A percentile compares a stretch with the other conserved stretches of the same genome.
Conservation (phyloP, 2,113 vertebrate genomes). For the Oxygymnocypris stewartii region DNA sequence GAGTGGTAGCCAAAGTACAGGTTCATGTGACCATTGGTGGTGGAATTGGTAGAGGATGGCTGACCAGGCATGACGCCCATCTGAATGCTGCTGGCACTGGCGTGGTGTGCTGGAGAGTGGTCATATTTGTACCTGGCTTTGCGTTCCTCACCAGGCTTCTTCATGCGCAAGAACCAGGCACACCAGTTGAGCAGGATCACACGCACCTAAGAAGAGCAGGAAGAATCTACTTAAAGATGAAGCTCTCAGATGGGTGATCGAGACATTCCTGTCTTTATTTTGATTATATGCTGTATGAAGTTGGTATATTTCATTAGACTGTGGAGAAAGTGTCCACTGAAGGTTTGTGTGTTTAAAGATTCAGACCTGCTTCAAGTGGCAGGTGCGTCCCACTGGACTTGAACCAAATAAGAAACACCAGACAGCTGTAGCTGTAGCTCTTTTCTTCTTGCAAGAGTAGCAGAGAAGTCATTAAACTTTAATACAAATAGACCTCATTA, state of each 20-base stretch:
- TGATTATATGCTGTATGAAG: conserved; percentile 6
- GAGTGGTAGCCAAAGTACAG: conserved; percentile 78
- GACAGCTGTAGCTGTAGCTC: conserved; percentile 24
- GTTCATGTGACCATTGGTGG: conserved; percentile 79
- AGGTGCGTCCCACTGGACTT: conserved; percentile 30
- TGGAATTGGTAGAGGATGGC: conserved; percentile 54
- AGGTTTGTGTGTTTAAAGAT: conserved; percentile 39
- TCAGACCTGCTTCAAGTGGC: conserved; percentile 16
- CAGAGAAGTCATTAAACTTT: conserved; percentile 42
- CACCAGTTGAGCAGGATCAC: conserved; percentile 87
- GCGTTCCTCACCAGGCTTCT: conserved; percentile 81
- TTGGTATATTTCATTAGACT: not conserved
- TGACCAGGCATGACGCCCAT: conserved; percentile 77
- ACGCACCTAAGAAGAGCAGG: conserved; percentile 66
- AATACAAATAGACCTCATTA: conserved; percentile 28
- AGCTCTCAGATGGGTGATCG: no score
- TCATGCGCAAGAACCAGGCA: conserved; percentile 90
- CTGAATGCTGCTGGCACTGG: conserved; percentile 78
- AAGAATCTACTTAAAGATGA: not conserved
- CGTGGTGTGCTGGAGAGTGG: conserved; percentile 71
- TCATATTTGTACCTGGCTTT: conserved; percentile 75
- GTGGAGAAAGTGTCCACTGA: conserved; percentile 4
- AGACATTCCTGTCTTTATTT: not conserved
- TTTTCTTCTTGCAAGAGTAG: conserved; percentile 11
- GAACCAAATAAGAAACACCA: conserved; percentile 37